Evolutionary conservation across 2,888 invertebrate genomes (phyloP), one percentile per base, ranked within the genome.

Genomic region (Ennomos quercinarius): DNA sequence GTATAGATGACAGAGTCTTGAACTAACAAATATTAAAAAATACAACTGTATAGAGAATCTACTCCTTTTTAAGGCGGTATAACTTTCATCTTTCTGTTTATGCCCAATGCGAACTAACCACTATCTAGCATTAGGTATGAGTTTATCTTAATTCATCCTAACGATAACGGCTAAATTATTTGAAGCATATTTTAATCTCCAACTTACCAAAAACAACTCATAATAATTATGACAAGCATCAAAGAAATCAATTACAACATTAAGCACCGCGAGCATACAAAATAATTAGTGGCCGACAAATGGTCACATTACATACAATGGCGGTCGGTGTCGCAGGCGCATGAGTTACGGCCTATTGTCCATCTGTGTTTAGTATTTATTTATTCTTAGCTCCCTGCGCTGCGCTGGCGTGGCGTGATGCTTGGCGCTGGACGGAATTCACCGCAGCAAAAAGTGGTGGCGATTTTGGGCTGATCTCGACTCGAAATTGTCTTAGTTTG

Each of bases 251-350:
- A 59, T 50, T 53, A 53, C 4, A 17, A 2, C 43, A 57, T 40
- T 49, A 35, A 43, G 9, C 12, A 38, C 42, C 12, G 41, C 36
- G 6, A 27, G 6, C 38, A 36, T 39, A 47, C 42, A 34, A 36
- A 43, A 61, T 56, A 56, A 56, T 61, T 61, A 61, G 48, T 36
- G 12, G 9, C 12, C 9, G 61, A 56, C 56, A 61, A 57, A 61
- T 57, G 49, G 56, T 4, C 45, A 36, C 47, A 54, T 52, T 45
- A 41, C 45, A 48, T 43, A 56, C 52, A 61, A 56, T 48, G 39
- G 56, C 36, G 48, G 39, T 9, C 39, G 44, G 43, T 27, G 52
- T 27, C 41, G 42, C n/a, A 17, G 12, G 27, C 36, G 46, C 47
- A 51, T 39, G 53, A 53, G 13, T 43, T 60, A 55, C 51, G 39